Evolutionary conservation across 2,888 invertebrate species (phyloP).

Genomic region (Athalia circularis): DNA sequence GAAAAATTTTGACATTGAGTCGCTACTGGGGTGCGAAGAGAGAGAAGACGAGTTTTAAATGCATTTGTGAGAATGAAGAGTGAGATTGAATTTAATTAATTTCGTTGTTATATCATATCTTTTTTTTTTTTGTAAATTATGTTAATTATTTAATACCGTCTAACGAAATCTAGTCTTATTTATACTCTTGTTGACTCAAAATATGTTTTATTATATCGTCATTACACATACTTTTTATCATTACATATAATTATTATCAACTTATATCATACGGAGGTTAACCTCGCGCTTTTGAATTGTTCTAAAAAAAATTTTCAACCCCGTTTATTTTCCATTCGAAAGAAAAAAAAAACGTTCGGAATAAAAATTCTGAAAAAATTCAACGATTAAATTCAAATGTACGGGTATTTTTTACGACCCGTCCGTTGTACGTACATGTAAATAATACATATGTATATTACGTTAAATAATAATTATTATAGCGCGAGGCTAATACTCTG

Average conservation of each 20-base stretch:
- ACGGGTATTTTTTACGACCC: no score
- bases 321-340: not conserved
- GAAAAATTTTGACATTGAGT: not conserved
- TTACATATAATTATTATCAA: constrained; percentile 1
- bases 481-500: constrained; percentile 21
- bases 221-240: constrained; percentile 13
- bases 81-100: constrained; percentile 49
- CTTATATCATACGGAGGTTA: constrained; percentile 9
- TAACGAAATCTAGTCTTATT: constrained; percentile 61
- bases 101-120: constrained; percentile 46
- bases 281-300: constrained; percentile 19
- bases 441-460: not conserved
- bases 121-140: constrained; percentile 52
- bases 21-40: not conserved
- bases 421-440: no score
- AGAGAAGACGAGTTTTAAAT: constrained; percentile 8
- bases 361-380: not conserved
- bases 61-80: constrained; percentile 49
- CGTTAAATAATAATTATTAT: not conserved
- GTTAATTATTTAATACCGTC: constrained; percentile 56
- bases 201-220: constrained; percentile 21
- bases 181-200: constrained; percentile 50
- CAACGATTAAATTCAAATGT: no score
- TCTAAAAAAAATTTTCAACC: not conserved
- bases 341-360: not conserved